A percentile compares a stretch with the other conserved stretches of the same genome.
Evolutionary conservation across 2,797 vertebrate species (phyloP).

Genomic region (Ceyx erithaca): DNA sequence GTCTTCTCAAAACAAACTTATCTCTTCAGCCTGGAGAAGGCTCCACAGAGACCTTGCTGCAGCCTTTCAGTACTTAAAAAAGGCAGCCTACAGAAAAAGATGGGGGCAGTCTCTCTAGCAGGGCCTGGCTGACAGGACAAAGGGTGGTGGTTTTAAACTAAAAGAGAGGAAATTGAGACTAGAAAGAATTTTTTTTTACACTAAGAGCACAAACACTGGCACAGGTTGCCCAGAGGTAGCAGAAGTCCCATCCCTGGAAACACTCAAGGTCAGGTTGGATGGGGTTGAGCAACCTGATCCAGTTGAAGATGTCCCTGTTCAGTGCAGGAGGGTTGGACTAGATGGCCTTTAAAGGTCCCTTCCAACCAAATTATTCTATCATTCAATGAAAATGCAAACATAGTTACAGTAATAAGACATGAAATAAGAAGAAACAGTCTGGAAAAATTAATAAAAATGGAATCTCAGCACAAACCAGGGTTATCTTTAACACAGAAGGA

Average conservation of each 20-base stretch:
- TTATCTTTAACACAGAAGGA: background rate
- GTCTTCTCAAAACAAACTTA: background rate
- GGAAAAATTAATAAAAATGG: background rate
- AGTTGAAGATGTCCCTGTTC: background rate
- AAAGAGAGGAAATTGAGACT: background rate
- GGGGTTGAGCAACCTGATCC: background rate
- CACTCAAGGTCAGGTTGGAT: background rate
- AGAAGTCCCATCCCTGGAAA: background rate
- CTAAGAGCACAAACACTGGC: background rate
- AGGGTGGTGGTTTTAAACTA: background rate
- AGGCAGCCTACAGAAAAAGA: background rate
- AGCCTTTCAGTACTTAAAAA: background rate
- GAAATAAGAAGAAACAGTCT: background rate
- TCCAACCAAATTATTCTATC: background rate
- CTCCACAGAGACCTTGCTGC: background rate
- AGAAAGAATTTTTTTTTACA: background rate
- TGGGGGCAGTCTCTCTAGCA: background rate
- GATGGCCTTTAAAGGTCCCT: background rate
- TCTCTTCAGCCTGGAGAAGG: background rate
- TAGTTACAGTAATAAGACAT: background rate
- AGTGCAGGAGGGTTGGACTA: background rate
- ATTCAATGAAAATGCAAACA: background rate
- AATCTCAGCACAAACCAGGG: background rate
- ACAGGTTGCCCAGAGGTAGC: background rate
- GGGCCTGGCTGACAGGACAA: background rate